Evolutionary conservation across 2,113 vertebrate species (phyloP), one percentile per base, ranked within the genome.

Genomic region (Uria aalge): DNA sequence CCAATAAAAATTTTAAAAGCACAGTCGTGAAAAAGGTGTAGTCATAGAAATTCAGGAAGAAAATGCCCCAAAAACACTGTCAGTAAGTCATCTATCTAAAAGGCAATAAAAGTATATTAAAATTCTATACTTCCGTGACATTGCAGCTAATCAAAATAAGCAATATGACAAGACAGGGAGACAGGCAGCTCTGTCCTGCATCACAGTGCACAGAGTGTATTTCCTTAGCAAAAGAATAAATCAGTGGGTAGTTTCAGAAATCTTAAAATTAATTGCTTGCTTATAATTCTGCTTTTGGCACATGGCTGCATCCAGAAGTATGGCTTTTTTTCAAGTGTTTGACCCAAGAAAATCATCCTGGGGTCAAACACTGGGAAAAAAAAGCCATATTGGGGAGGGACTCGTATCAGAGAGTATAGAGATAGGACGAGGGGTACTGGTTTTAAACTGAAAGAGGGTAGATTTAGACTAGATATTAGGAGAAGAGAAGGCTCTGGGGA

Each of bases 31-130:
- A 82, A 93, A 82, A 94, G 22, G 4, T 5, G 1, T 50, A 71
- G 43, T 84, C 52, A 86, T 94, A 94, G 95, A 92, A 93, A 88
- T 30, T 85, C 47, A 75, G 48, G 66, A 72, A 85, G 43, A 92
- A 95, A 91, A 80, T 92, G 88, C 76, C 79, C 52, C 40, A 3
- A 85, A 94, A 57, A 11, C 27, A 75, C 47, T 59, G 79, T 84
- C 76, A 84, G 24, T 87, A 94, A 68, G 40, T 92, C 72, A 88
- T 45, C 43, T 68, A 77, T 86, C 83, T 88, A 68, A 86, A 96
- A 96, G 76, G 57, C 69, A 97, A 92, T 91, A 82, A 94, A 94
- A 85, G 15, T 82, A 62, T 91, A 89, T 95, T 94, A 84, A 88
- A 95, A 92, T 95, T 89, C 83, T 89, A 62, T 94, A 66, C 48